Conservation (phyloP, 2,113 vertebrate genomes). For the Propithecus coquereli region DNA sequence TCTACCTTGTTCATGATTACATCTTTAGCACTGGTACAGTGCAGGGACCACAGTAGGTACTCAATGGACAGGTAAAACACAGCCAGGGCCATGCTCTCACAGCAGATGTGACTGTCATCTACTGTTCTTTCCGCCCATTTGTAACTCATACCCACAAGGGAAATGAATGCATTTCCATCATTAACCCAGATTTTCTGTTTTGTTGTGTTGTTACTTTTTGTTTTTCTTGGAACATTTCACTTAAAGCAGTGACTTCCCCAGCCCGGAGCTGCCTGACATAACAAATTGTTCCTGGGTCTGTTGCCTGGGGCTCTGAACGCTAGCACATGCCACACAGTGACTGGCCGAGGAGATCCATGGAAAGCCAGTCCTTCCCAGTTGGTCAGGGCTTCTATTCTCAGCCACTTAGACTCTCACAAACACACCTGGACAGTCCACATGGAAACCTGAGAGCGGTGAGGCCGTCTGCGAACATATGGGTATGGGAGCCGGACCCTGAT, state of each 20-base stretch:
- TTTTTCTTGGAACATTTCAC: constrained; percentile 32
- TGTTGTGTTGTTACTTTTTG: not conserved
- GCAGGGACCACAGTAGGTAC: not conserved
- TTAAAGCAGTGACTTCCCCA: not conserved
- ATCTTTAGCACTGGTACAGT: not conserved
- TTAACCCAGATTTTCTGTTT: not conserved
- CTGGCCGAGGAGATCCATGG: not conserved
- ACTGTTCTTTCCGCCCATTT: no score
- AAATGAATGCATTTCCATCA: not conserved
- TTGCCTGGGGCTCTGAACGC: not conserved
- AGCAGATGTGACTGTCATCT: not conserved
- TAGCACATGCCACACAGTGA: accelerated
- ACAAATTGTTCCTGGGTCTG: not conserved
- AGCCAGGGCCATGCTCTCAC: not conserved
- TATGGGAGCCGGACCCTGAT: not conserved
- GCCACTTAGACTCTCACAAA: not conserved
- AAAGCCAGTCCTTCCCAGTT: not conserved
- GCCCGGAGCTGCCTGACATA: not conserved
- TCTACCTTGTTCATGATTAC: not conserved
- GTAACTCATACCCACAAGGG: not conserved
- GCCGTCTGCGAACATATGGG: not conserved
- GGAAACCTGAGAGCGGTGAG: not conserved
- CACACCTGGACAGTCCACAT: not conserved
- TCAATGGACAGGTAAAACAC: not conserved
- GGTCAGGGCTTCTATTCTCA: not conserved